Evolutionary conservation across 2,113 vertebrate genomes (phyloP), one percentile per base, ranked within the genome.

Genomic region (Charadrius vociferus): DNA sequence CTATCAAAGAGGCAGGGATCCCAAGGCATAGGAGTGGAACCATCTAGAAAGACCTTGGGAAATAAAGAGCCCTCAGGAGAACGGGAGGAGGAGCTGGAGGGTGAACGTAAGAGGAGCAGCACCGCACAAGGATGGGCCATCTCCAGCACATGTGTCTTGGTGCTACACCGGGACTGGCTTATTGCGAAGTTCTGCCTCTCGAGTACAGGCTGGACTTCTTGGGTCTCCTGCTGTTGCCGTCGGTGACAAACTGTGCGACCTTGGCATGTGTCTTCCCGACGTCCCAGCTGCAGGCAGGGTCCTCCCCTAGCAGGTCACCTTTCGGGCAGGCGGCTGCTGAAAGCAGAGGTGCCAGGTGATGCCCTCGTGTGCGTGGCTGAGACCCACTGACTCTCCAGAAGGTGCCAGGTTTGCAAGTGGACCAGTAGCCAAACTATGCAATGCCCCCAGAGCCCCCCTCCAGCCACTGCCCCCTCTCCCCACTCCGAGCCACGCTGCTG

Each of bases 211-310:
- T 56, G 67, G 36, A 68, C 26, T 59, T 79, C n/a, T 10, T 39
- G 34, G 9, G 23, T 36, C 30, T 68, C n/a, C 86, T 47, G 50
- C 77, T 84, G 22, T 3, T 80, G 62, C 16, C 49, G 32, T 20
- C 0, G 0, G 22, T 36, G 71, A 36, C 59, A 56, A 63, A 17
- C 43, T n/a, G 22, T 53, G 66, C 52, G 62, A 66, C 67, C 45
- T 49, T 53, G 32, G 22, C 47, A 78, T 14, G 1, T 0, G 0
- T 18, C 71, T 63, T 75, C 39, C 43, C 0, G 0, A 12, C 1
- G 6, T n/a, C 43, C 49, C 74, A 90, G 41, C 63, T n/a, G 50
- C 47, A 62, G 74, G 74, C 29, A 32, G 41, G 37, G 22, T 20
- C 52, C 26, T 14, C 20, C 56, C 81, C 59, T 5, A 7, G 39